Evolutionary conservation across 2,797 vertebrate species (phyloP), one percentile per base, ranked within the genome.

Genomic region (Lemur catta): DNA sequence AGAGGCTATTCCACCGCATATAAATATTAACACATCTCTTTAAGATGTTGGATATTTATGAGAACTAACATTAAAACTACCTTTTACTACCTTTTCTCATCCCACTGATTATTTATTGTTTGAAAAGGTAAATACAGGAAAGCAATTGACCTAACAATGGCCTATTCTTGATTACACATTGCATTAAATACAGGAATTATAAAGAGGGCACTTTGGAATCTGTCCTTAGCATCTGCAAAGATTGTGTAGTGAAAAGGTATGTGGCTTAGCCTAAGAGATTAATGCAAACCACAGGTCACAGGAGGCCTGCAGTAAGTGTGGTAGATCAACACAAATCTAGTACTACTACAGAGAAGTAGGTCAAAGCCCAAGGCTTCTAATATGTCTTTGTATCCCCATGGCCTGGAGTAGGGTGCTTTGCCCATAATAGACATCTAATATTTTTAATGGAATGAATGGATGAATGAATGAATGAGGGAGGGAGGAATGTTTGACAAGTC

Each of bases 61-160:
- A 97, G 89, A 57, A 87, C n/a, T 90, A 96, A 84, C 91, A 95
- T 94, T 85, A 95, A 95, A 97, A 96, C 94, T 63, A 93, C 91
- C 75, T 97, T 95, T 94, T 90, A 78, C n/a, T 94, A 76, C 84
- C 50, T 95, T 79, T 95, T 96, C 79, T 87, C 46, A 94, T 95
- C 81, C 57, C 65, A 61, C 57, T 97, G 97, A 97, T 97, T 97
- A 97, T 96, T 97, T 97, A 97, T 97, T 98, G 93, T 97, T 97
- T 96, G 96, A 91, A 97, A 94, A 97, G 94, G 93, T 95, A 97
- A 97, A 96, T 84, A 92, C 24, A 93, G 74, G 74, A 92, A 96
- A 97, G 95, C 87, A 97, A 91, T 35, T 97, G 97, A 97, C 95
- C 96, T 92, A 94, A 82, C 91, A 57, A 52, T 95, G 95, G 87